phyloP scores from a whole-genome alignment of 2,888 invertebrate species.

The Trichacis sp. region DNA sequence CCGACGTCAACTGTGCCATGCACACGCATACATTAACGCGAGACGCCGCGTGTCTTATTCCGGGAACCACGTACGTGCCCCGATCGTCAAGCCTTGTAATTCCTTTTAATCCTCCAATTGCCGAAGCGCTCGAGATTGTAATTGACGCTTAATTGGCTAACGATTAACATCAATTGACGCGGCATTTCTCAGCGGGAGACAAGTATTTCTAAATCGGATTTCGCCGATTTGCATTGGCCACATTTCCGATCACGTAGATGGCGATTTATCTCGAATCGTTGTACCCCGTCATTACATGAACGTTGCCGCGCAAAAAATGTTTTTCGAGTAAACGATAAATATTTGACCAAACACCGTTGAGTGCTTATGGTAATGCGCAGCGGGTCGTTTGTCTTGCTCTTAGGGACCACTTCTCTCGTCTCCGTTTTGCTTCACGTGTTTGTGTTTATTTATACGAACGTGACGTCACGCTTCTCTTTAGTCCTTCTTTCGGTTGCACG shows the following conservation, averaged over 20 bases:
- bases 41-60: background rate
- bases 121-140: no score
- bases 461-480: conserved; percentile 33
- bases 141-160: no score
- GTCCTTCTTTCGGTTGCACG: no score
- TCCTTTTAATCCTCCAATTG: background rate
- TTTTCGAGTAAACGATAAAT: conserved; percentile 10
- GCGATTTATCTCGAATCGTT: no score
- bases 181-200: no score
- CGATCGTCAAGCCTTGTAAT: background rate
- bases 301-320: background rate
- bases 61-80: background rate
- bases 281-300: background rate
- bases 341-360: conserved; percentile 30
- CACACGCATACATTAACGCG: no score
- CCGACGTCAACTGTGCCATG: no score
- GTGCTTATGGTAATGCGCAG: conserved; percentile 26
- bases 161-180: no score
- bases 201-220: no score
- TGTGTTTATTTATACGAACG: conserved; percentile 50
- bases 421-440: conserved; percentile 45
- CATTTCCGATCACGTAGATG: no score
- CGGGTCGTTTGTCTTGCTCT: conserved; percentile 50
- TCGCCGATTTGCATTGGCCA: no score
- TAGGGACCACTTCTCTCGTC: conserved; percentile 43